phyloP scores from a whole-genome alignment of 2,797 vertebrate genomes.

The Tangara arthus region DNA sequence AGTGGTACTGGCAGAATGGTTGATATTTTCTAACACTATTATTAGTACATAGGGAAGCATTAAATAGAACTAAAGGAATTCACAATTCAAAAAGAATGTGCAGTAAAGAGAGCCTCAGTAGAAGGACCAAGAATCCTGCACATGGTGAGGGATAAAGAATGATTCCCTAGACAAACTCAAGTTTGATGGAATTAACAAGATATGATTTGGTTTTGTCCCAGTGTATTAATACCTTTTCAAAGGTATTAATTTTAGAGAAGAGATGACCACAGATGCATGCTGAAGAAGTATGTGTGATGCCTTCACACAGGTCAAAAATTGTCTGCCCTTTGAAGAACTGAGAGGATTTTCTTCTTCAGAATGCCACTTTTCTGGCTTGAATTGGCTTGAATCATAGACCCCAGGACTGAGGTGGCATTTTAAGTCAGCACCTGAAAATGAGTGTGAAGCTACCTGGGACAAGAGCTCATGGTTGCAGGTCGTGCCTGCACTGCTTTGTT shows the following conservation, averaged over 20 bases:
- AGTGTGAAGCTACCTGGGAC: not conserved
- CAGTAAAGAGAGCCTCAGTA: not conserved
- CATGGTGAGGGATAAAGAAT: not conserved
- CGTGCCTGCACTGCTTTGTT: not conserved
- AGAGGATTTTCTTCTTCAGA: not conserved
- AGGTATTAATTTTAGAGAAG: not conserved
- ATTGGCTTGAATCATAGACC: not conserved
- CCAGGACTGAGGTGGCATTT: not conserved
- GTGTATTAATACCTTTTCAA: not conserved
- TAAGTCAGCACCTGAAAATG: not conserved
- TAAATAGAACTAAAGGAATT: not conserved
- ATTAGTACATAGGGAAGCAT: not conserved
- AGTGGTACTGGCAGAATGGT: not conserved
- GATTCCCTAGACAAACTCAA: not conserved
- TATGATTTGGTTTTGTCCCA: not conserved
- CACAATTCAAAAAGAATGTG: not conserved
- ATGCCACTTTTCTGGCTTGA: not conserved
- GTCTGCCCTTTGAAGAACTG: not conserved
- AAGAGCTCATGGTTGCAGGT: not conserved
- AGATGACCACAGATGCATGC: not conserved
- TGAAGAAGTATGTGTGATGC: not conserved
- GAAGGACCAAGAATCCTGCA: not conserved
- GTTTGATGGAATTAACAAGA: not conserved
- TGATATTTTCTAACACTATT: not conserved
- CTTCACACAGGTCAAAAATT: not conserved